A percentile compares a stretch with the other conserved stretches of the same genome.
Conservation (phyloP, 1,140 invertebrate species). For the Pantala flavescens region DNA sequence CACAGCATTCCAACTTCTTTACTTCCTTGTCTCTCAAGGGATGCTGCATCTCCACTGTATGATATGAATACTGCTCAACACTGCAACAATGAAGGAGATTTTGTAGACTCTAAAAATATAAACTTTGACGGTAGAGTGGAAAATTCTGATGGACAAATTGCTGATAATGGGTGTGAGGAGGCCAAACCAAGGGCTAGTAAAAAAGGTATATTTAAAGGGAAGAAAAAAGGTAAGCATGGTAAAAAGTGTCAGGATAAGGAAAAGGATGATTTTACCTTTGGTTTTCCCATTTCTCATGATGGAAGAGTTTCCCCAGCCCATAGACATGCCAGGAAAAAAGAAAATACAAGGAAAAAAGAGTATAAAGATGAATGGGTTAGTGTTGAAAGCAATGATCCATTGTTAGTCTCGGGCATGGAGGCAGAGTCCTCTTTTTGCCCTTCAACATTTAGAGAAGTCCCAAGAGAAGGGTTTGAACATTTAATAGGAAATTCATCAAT, state of each 20-base stretch:
- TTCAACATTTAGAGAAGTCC: too few relatives aligned
- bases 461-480: too few relatives aligned
- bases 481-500: too few relatives aligned
- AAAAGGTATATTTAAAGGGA: not conserved
- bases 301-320: too few relatives aligned
- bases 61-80: not conserved
- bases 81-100: not conserved
- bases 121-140: not conserved
- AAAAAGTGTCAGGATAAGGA: not conserved
- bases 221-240: not conserved
- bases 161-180: not conserved
- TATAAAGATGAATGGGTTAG: not conserved
- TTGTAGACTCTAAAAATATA: not conserved
- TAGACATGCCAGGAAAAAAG: not conserved
- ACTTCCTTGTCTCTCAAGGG: not conserved
- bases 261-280: not conserved
- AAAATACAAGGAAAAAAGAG: not conserved
- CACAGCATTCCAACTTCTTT: not conserved
- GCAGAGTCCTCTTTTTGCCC: too few relatives aligned
- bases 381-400: not conserved
- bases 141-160: not conserved
- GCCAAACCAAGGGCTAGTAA: not conserved
- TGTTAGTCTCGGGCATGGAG: not conserved
- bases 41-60: not conserved
- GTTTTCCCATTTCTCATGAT: too few relatives aligned